These are phyloP conservation scores for Synanthedon vespiformis DNA, from an alignment of 2,888 invertebrate species.

Conservation along the genomic window DNA sequence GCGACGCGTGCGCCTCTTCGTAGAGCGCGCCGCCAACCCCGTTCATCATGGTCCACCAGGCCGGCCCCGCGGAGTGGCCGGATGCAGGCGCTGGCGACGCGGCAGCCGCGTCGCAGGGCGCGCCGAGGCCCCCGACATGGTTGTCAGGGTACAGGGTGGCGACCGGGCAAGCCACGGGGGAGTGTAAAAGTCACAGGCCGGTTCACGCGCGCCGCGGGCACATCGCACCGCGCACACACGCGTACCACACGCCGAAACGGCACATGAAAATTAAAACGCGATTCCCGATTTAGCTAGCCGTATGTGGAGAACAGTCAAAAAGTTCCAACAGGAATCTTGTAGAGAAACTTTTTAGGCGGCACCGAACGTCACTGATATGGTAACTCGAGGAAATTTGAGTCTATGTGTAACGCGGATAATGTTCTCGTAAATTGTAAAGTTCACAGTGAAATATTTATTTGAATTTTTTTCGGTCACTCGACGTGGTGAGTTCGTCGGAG, in stretches of 20 bases:
- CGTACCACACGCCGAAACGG: conserved; percentile 56
- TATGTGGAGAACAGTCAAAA: conserved; percentile 20
- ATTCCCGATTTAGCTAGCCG: conserved; percentile 64
- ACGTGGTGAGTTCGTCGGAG: conserved; percentile 14
- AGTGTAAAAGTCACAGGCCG: conserved; percentile 55
- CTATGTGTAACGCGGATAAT: conserved; percentile 8
- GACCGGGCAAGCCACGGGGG: conserved; percentile 84
- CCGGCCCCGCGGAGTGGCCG: conserved; percentile 86
- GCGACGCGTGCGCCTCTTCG: conserved; percentile 77
- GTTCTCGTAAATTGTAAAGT: conserved; percentile 3
- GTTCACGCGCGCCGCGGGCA: conserved; percentile 67
- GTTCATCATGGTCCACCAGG: conserved; percentile 89
- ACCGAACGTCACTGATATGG: conserved; percentile 49
- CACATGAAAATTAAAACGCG: conserved; percentile 69
- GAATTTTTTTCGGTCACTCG: conserved; percentile 8
- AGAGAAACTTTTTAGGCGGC: conserved; percentile 12
- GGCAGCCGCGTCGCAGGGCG: conserved; percentile 76
- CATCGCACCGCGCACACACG: conserved; percentile 66
- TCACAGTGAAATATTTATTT: conserved; percentile 32
- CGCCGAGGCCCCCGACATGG: conserved; percentile 75
- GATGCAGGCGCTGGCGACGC: conserved; percentile 83
- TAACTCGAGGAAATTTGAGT: conserved; percentile 26
- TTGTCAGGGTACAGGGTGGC: conserved; percentile 87
- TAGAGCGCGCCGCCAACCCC: conserved; percentile 81
- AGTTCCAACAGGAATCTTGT: background rate